Evolutionary conservation across 2,888 invertebrate species (phyloP), one percentile per base, ranked within the genome.

Genomic region (Dione juno): DNA sequence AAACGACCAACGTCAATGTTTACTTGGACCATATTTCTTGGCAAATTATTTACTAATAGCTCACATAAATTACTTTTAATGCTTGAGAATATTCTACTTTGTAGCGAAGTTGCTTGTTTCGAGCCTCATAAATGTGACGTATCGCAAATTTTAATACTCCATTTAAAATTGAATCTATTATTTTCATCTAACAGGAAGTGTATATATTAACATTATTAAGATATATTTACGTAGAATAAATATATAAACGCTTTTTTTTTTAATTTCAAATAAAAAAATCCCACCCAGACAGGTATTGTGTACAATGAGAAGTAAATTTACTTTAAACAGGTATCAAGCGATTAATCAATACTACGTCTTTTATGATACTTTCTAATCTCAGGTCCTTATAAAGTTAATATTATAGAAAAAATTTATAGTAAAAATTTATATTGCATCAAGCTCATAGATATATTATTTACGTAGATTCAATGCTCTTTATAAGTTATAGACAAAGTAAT

Each of bases 31-130:
- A 50, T 63, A 66, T 68, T 65, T 66, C 54, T 21, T 14, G 21
- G 19, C 63, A 65, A 68, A 71, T 70, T 71, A 71, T 73, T 73
- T 66, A 61, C 66, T 66, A 66, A 70, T 59, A 66, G 65, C 41
- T 14, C 40, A 45, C 45, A 61, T 66, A 66, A 70, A 59, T 65
- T 43, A 53, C 52, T 9, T 67, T 67, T 61, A 67, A 68, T 67
- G 67, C 37, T 61, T 68, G 61, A 28, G 61, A 68, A 68, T 63
- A 63, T 59, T 10, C 52, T 53, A 68, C 11, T 59, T 59, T 21
- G 53, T 16, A 68, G 50, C 50, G 11, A 48, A 50, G n/a, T 67
- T 19, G 37, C 45, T 40, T 21, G 16, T 68, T 63, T 35, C 13
- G 10, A 11, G 21, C 28, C 14, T 61, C 28, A 40, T 58, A 43